Evolutionary conservation across 92 coral and sea anemone genomes (phyloP), one percentile per base, ranked within the genome.

Genomic region (Pocillopora meandrina): DNA sequence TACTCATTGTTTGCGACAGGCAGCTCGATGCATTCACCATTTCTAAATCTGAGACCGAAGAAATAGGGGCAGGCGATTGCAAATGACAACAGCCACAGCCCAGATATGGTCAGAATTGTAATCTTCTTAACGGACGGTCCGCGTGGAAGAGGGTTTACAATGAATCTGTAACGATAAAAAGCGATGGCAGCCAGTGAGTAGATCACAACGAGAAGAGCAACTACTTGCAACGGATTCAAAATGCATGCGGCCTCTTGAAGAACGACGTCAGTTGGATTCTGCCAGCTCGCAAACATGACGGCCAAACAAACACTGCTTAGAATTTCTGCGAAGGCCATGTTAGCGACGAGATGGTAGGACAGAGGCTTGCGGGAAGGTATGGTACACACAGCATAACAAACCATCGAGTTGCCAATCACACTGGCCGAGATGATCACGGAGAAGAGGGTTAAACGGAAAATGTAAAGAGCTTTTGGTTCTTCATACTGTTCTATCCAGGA

Each of bases 301-400:
- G 91, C 87, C 56, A 91, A 83, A 14, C 83, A 75, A 5, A 91
- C 52, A 19, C 81, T 78, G 14, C 74, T 79, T 31, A 84, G 10
- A 35, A 91, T 72, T 79, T 91, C 93, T 13, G 93, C 93, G 42
- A 76, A 47, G 52, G 93, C 91, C 81, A 91, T 71, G 76, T 81
- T 84, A 19, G 91, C 83, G 6, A 87, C 93, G 62, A 91, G 82
- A 74, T 84, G 62, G 60, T 91, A 91, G 34, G 91, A 87, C 56
- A 91, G 64, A 10, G 93, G 93, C 61, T 84, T 91, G 47, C 80
- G 86, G 63, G 9, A 52, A 21, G 88, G 86, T 12, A 75, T 84
- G 58, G 33, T 23, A 56, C 76, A 20, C 2, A 91, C 79, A 0
- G 93, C 86, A 59, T 84, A 83, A 70, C 81, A 83, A 12, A 91